Conservation (phyloP, 1,140 invertebrate genomes). For the Ganaspis sp. region DNA sequence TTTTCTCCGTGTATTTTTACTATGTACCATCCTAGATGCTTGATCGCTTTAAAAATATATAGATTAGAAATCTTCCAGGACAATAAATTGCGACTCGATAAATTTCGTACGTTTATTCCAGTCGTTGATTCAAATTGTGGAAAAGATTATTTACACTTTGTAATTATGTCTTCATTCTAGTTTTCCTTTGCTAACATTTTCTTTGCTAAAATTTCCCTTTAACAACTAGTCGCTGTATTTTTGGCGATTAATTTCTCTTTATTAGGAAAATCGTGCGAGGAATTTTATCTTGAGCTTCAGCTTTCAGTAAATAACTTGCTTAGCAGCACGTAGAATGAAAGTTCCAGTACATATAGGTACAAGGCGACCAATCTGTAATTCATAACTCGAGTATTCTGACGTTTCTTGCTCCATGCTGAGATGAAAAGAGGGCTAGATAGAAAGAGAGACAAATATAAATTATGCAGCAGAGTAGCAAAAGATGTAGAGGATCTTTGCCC, state of each 20-base stretch:
- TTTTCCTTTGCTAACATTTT: too few species aligned
- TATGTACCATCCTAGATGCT: too few species aligned
- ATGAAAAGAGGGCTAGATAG: slow-evolving; percentile 47
- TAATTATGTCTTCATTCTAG: too few species aligned
- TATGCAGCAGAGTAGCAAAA: slow-evolving; percentile 41
- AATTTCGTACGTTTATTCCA: too few species aligned
- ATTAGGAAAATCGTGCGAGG: slow-evolving; percentile 22
- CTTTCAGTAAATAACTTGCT: slow-evolving; percentile 7
- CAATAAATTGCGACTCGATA: too few species aligned
- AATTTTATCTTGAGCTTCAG: neutral
- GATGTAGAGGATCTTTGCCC: slow-evolving; percentile 33
- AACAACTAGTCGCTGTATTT: too few species aligned
- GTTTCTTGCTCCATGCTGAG: slow-evolving; percentile 61
- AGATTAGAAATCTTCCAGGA: too few species aligned
- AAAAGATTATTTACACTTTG: too few species aligned
- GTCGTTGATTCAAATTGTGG: too few species aligned
- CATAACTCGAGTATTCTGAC: slow-evolving; percentile 66
- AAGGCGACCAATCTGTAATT: slow-evolving; percentile 69
- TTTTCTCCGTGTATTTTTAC: too few species aligned
- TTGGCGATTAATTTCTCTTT: neutral
- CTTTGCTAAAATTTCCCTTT: too few species aligned
- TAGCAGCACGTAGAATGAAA: neutral
- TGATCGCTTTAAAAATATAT: too few species aligned
- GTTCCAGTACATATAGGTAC: neutral
- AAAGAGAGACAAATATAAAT: slow-evolving; percentile 36